A percentile compares a stretch with the other conserved stretches of the same genome.
Evolutionary conservation across 2,113 vertebrate genomes (phyloP).

Genomic region (Corythaixoides concolor): DNA sequence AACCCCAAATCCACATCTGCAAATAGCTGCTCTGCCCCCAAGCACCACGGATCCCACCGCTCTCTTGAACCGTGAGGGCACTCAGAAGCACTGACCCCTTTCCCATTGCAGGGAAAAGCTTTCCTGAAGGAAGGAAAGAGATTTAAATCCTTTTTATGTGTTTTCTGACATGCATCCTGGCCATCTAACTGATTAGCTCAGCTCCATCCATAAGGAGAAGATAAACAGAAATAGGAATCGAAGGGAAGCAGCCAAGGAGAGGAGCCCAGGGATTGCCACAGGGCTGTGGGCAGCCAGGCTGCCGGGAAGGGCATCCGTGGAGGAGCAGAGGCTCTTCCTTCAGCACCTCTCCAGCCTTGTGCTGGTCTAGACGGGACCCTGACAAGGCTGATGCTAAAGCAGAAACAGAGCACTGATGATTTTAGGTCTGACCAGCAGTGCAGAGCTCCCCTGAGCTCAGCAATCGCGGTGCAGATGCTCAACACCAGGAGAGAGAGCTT

Average conservation of each 20-base stretch:
- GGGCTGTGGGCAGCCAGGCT: neutral
- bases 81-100: neutral
- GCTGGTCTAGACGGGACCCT: neutral
- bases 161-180: neutral
- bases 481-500: neutral
- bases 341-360: rapidly evolving
- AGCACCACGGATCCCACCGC: neutral
- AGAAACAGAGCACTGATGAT: neutral
- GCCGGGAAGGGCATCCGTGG: neutral
- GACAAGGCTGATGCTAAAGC: neutral
- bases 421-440: neutral
- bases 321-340: neutral
- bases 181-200: neutral
- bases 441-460: neutral
- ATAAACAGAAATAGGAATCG: neutral
- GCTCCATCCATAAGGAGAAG: neutral
- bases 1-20: neutral
- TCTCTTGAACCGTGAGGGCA: no score
- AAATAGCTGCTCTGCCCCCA: neutral
- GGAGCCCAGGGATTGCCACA: neutral
- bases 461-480: neutral
- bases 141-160: neutral
- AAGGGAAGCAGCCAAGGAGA: neutral
- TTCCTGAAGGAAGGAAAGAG: neutral
- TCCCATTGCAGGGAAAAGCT: neutral